Conservation (phyloP, 2,797 vertebrate species). For the Schizothorax lantsangensis region DNA sequence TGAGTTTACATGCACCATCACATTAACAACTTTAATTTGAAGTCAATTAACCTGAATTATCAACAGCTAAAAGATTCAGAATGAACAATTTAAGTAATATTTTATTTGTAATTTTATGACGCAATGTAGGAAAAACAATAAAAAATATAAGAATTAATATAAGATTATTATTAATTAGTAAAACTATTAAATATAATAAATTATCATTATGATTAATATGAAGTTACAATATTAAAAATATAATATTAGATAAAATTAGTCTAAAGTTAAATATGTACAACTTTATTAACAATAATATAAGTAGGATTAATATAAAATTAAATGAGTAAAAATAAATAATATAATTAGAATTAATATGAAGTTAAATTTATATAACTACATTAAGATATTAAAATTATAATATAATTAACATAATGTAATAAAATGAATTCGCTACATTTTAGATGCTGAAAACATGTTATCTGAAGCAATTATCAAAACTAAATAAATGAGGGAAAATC, state of each 20-base stretch:
- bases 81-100: neutral
- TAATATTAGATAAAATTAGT: neutral
- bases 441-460: neutral
- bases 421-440: neutral
- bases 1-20: constrained; percentile 44
- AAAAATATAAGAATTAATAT: neutral
- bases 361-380: neutral
- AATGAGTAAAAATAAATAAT: neutral
- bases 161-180: neutral
- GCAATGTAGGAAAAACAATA: neutral
- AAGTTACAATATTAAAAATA: neutral
- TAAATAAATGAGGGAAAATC: constrained; percentile 23
- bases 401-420: neutral
- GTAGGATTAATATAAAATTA: neutral
- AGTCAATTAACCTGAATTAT: constrained; percentile 40
- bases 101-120: neutral
- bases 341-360: neutral
- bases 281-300: neutral
- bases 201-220: neutral
- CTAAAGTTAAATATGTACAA: neutral
- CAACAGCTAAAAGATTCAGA: constrained; percentile 33
- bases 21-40: constrained; percentile 39
- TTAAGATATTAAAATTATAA: neutral
- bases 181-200: neutral
- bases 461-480: constrained; percentile 45